Evolutionary conservation across 1,140 invertebrate genomes (phyloP), one percentile per base, ranked within the genome.

Genomic region (Drosophila littoralis): DNA sequence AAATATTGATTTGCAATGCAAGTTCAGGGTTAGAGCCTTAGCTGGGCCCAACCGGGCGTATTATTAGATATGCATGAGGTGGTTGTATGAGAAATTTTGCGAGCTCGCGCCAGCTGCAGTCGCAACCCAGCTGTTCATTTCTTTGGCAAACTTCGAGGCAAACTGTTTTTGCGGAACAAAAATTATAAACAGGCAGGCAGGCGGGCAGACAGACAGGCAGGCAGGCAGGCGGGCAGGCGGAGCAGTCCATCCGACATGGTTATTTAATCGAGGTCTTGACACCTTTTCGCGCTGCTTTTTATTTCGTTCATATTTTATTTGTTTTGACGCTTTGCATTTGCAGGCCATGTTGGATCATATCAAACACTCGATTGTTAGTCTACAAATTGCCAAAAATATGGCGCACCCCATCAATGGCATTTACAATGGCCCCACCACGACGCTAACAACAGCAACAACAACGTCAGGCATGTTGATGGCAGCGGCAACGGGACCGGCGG

Each of bases 371-470:
- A 99, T 99, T 93, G 97, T 99, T 64, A 95, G 98, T 80, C 94
- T 99, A 81, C 98, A 99, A 95, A 99, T 99, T 93, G 97, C 98
- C 71, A 99, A 99, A 96, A 97, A 97, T 92, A 97, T 97, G 77
- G 96, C 96, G 40, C 96, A 97, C 93, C 97, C 97, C 63, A 96
- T 97, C 12, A 97, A 97, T 92, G 96, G 96, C 58, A 95, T 97
- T 84, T 97, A 97, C 90, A 95, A 95, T 81, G 95, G 94, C 45
- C 93, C 94, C 32, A 72, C 78, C 46, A 52, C 68, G 7, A 35
- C 33, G 32, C 12, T 35, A 57, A 51, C 64, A 55, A 42, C 66
- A 65, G 46, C 38, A 54, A 50, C 66, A 65, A 50, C 38, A 54
- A 50, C 38, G 28, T 17, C 32, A 43, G 67, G 15, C 35, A 55